Evolutionary conservation across 1,140 invertebrate genomes (phyloP).

Genomic region (Holcopasites calliopsidis): DNA sequence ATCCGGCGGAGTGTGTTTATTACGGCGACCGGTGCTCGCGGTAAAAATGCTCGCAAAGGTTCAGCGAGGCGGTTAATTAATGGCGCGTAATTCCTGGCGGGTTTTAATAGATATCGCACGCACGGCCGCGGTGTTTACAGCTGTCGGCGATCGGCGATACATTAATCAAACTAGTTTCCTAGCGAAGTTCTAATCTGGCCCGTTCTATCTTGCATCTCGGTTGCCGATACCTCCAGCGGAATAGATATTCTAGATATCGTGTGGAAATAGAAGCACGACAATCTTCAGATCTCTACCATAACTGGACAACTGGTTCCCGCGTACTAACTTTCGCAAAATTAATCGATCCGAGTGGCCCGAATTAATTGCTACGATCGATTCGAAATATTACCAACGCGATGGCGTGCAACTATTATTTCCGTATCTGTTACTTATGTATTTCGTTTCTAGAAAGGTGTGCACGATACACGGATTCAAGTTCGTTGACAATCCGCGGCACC

Average conservation of each 20-base stretch:
- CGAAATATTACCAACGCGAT: too few relatives aligned
- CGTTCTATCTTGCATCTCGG: not conserved
- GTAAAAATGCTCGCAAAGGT: too few relatives aligned
- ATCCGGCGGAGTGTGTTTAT: too few relatives aligned
- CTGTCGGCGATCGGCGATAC: conserved; percentile 47
- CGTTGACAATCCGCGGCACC: conserved; percentile 60
- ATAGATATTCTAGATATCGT: conserved; percentile 28
- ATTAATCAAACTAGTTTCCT: conserved; percentile 60
- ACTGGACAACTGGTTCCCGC: conserved; percentile 5
- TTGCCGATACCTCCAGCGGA: not conserved
- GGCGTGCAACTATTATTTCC: not conserved
- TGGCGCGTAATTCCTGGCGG: conserved; percentile 43
- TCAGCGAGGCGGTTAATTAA: conserved; percentile 39
- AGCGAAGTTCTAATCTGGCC: conserved; percentile 37
- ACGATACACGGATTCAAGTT: conserved; percentile 3
- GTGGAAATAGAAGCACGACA: conserved; percentile 17
- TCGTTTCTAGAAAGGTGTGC: too few relatives aligned
- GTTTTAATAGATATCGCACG: conserved; percentile 55
- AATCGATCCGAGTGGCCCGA: too few relatives aligned
- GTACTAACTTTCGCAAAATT: not conserved
- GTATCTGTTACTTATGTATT: too few relatives aligned
- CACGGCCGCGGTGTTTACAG: conserved; percentile 27
- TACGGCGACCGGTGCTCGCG: too few relatives aligned
- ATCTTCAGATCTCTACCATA: not conserved
- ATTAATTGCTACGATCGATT: too few relatives aligned